phyloP scores from a whole-genome alignment of 2,888 invertebrate species.

The Stenodera caucasica region DNA sequence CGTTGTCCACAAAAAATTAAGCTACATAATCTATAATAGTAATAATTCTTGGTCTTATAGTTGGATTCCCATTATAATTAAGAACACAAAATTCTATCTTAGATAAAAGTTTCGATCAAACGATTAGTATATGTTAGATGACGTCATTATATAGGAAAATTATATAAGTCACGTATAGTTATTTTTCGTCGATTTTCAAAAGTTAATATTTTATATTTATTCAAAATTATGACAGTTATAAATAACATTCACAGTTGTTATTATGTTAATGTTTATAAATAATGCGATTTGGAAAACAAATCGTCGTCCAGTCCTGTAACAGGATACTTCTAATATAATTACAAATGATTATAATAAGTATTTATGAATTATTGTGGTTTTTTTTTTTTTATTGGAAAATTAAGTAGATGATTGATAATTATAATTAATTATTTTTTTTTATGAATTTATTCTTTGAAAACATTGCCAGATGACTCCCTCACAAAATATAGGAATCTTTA shows the following conservation, averaged over 20 bases:
- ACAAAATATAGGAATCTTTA: neutral
- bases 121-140: conserved; percentile 14
- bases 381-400: neutral
- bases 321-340: neutral
- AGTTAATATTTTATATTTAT: conserved; percentile 17
- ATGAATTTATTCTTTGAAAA: neutral
- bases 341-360: conserved; percentile 1
- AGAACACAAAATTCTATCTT: conserved; percentile 15
- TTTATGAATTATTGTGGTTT: neutral
- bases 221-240: conserved; percentile 20
- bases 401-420: neutral
- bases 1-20: neutral
- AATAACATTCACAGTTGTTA: conserved; percentile 16
- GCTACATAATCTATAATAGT: conserved; percentile 4
- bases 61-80: conserved; percentile 19
- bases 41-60: conserved; percentile 17
- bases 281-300: neutral
- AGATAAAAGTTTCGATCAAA: conserved; percentile 13
- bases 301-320: neutral
- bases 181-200: conserved; percentile 12
- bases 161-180: conserved; percentile 23
- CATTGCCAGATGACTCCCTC: neutral
- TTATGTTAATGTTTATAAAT: conserved; percentile 19
- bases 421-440: neutral
- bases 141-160: conserved; percentile 21